Evolutionary conservation across 2,797 vertebrate genomes (phyloP), one percentile per base, ranked within the genome.

Genomic region (Botia kubotai): DNA sequence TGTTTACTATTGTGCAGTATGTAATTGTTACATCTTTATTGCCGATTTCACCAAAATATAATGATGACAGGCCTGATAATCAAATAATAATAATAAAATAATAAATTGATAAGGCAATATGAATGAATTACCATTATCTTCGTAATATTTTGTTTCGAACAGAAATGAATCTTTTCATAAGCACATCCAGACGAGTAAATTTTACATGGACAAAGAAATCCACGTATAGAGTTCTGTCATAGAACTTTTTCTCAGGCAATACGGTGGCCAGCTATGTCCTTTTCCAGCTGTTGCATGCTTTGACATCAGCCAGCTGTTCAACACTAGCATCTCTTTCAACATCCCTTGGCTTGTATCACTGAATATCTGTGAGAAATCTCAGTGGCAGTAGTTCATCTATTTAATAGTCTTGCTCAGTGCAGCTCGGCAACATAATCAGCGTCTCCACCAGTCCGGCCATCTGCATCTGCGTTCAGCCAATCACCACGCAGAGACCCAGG

Each of bases 361-460:
- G 73, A 89, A 91, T 91, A 90, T 89, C 88, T 91, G 89, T 90
- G 92, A 91, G 90, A 92, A 88, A 89, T 87, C 69, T 74, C 75
- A 4, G 69, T 75, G 75, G 84, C 87, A 70, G 19, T 67, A 87
- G 72, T 82, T 77, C 33, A 68, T 83, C 86, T 69, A 79, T 89
- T 86, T 90, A 86, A 88, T 79, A 85, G 74, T 76, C 72, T 72
- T 57, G 48, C 36, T 67, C 21, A 0, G 33, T 58, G 57, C 71
- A 39, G 63, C 73, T 74, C 81, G 33, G 75, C 75, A 72, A 87
- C 82, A 77, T 85, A 80, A 88, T 87, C 86, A 85, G 71, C 87
- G 81, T 87, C 52, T 74, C 57, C 62, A 77, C 39, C 82, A 85
- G 84, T 83, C 83, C 63, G 78, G 57, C 75, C 77, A 75, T 79